Base-by-base conservation (phyloP, 2,113 vertebrate genomes). In the Acrocephalus arundinaceus region DNA sequence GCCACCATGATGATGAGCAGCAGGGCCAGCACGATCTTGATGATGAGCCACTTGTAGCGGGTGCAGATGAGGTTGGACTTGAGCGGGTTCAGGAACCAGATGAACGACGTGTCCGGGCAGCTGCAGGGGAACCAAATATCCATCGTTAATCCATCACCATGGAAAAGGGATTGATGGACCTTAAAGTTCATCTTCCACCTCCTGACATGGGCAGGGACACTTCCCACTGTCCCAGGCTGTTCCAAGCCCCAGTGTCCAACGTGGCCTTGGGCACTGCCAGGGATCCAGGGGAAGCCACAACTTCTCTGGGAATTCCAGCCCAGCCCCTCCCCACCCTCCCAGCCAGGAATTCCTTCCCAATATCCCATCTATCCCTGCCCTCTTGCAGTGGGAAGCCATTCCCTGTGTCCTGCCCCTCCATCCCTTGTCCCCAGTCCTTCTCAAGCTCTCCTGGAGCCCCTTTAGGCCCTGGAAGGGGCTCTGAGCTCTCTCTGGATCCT, bases 21-120 rank as follows among this genome's bases (percentile, higher is more conserved):
- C 93, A 99, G 94, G 33, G 98, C 99, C 98, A 99, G 96, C 94
- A 99, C 97, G 3, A 99, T 98, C 98, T 99, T 99, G 98, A 99
- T 98, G 98, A 99, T 99, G 77, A 99, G 99, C 99, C 99, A 99
- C 98, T 99, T 99, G 98, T 99, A 99, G 91, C 99, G 98, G 25
- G 98, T 99, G 97, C 99, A 99, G 97, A 99, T 98, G 98, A 99
- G 99, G 98, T 99, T 99, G 96, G 99, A 99, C 97, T 99, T 99
- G 96, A 99, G 98, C 0, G 99, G 99, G 96, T 99, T 99, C 97
- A 99, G 98, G 98, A 99, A 99, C 99, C 99, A 99, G 97, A 99
- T 99, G 97, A 99, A 99, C 85, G 99, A 99, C 0, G 99, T 28
- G 13, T 30, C n/a, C n/a, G n/a, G n/a, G n/a, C n/a, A n/a, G n/a